phyloP scores from a whole-genome alignment of 2,888 invertebrate species.

The Caenorhabditis becei region DNA sequence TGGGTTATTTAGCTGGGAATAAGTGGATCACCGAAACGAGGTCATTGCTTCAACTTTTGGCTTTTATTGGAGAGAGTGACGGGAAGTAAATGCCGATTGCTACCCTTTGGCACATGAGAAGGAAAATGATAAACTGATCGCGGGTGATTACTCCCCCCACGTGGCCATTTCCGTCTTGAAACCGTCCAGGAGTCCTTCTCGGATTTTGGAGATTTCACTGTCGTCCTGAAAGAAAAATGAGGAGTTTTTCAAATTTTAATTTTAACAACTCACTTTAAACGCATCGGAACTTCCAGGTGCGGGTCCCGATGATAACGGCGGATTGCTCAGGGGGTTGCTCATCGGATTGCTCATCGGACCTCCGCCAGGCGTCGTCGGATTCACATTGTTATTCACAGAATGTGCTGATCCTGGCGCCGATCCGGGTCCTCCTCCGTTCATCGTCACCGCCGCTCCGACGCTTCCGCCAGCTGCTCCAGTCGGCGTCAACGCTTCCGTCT shows the following conservation, averaged over 20 bases:
- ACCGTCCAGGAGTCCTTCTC: conserved; percentile 99
- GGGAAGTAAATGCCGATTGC: conserved; percentile 52
- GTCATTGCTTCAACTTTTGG: conserved; percentile 38
- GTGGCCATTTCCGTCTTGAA: conserved; percentile 83
- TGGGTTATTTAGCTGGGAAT: neutral
- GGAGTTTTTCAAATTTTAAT: neutral
- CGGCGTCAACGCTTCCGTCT: conserved; percentile 70
- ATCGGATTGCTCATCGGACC: conserved; percentile 47
- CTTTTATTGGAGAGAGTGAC: conserved; percentile 30
- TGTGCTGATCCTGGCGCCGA: conserved; percentile 44
- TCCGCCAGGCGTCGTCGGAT: conserved; percentile 45
- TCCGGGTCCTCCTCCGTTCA: conserved; percentile 44
- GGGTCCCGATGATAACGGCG: conserved; percentile 44
- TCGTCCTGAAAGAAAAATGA: conserved; percentile 62
- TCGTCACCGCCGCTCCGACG: conserved; percentile 41
- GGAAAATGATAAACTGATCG: no score
- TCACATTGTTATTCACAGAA: conserved; percentile 44
- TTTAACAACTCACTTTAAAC: conserved; percentile 34
- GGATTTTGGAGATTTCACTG: conserved; percentile 97
- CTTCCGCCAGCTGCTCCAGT: conserved; percentile 36
- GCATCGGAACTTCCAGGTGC: conserved; percentile 42
- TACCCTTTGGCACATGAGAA: conserved; percentile 51
- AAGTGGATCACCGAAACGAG: conserved; percentile 43
- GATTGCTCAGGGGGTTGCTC: conserved; percentile 44
- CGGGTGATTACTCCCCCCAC: conserved; percentile 24